Evolutionary conservation across 2,797 vertebrate species (phyloP), one percentile per base, ranked within the genome.

Genomic region (Arremon aurantiirostris): DNA sequence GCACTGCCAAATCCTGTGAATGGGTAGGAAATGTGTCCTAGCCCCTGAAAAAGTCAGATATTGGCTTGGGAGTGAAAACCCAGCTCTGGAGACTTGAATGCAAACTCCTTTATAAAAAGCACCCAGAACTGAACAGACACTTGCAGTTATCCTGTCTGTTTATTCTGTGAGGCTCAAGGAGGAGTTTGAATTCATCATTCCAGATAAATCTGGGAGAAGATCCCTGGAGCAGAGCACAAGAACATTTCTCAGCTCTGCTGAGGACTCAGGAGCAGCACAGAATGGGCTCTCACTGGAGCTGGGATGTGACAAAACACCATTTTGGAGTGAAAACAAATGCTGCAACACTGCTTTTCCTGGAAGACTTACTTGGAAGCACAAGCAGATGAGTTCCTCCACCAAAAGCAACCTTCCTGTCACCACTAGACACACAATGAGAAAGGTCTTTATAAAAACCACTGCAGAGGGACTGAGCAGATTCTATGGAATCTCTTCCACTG

Each of bases 341-440:
- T 70, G 56, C 21, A 73, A 41, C 44, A 5, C 22, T 83, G 12
- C 34, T 83, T 75, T 57, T 59, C 28, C n/a, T 61, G 44, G 17
- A 82, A 89, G 32, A 97, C 96, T 97, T 97, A 98, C 97, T 96
- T 96, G 97, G 92, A 88, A 94, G 50, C 73, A 97, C 83, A 24
- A 56, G 46, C 39, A 97, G 72, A 71, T 3, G 71, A 86, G 96
- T 97, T 75, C 96, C 95, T 82, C n/a, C 83, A 42, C 85, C 95
- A 56, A 97, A 47, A 81, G 56, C 78, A 52, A 96, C 2, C 5
- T 56, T 95, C 22, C 18, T 21, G 27, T 18, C 68, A 20, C 3
- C 34, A 10, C 0, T 5, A 35, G 14, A 50, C 83, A 70, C 97
- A 97, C 94, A 6, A 77, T 94, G 95, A 86, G 19, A 94, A 70